Evolutionary conservation across 2,113 vertebrate genomes (phyloP), one percentile per base, ranked within the genome.

Genomic region (Petaurus breviceps): DNA sequence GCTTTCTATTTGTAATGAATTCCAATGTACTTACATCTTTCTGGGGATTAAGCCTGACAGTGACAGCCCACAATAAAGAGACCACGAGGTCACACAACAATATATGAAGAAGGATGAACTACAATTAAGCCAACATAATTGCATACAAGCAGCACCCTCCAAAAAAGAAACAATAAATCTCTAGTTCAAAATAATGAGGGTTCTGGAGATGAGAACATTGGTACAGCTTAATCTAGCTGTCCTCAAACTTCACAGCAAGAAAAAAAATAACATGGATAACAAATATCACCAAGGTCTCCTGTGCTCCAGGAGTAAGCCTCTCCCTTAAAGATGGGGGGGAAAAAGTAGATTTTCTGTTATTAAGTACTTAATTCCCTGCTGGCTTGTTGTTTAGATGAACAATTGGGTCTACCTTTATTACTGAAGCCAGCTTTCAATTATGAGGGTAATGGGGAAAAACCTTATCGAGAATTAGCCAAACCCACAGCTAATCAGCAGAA

Each of bases 61-160:
- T 3, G 0, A 91, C 37, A 96, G 55, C 12, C 46, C 93, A 95
- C 92, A 97, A 93, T 95, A 93, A 97, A 96, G 24, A 94, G 92
- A 95, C 28, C 49, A 93, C 0, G 16, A 95, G 95, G 94, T 97
- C 97, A 97, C 25, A 94, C 53, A 92, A 96, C 52, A 97, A 96
- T 96, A 93, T 95, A 90, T 46, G 47, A 96, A 96, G 47, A 96
- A 96, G 68, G 97, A 96, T 96, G 95, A 97, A 84, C 94, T 96
- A 96, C 90, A 97, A 92, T 98, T 98, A 97, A 98, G 68, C 92
- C 55, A 95, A 54, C 50, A 95, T 96, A 97, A 97, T 95, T 97
- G 90, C 90, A 53, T 51, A 51, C 89, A 96, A 97, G 93, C 23
- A 97, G 96, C 90, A 92, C 89, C 90, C 54, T 96, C 89, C 92